Evolutionary conservation across 2,113 vertebrate genomes (phyloP).

Genomic region (Actenoides lindsayi): DNA sequence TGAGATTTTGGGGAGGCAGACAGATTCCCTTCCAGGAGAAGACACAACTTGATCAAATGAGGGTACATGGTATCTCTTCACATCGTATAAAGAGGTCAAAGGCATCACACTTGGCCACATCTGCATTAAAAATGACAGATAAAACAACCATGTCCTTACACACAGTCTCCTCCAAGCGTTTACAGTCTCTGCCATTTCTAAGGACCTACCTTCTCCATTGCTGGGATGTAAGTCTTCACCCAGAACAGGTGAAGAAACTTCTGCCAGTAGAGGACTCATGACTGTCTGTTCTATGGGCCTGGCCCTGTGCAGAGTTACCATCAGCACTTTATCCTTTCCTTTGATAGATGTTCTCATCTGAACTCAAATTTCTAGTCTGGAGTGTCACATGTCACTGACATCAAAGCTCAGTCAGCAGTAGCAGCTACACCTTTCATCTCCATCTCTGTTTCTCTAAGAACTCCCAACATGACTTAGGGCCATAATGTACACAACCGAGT

Average conservation of each 20-base stretch:
- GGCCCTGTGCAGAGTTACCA: background rate
- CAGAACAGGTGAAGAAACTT: background rate
- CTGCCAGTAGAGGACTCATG: fast-evolving
- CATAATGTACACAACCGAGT: fast-evolving
- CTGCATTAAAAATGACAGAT: background rate
- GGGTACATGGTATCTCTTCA: background rate
- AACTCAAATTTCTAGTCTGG: background rate
- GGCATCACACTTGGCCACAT: background rate
- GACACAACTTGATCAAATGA: background rate
- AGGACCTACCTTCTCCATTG: background rate
- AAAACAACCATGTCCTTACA: background rate
- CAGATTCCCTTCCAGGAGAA: background rate
- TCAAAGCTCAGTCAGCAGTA: background rate
- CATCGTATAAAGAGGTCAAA: background rate
- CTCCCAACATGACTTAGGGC: background rate
- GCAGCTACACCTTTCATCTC: background rate
- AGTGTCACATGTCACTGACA: background rate
- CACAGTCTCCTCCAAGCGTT: background rate
- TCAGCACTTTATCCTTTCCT: background rate
- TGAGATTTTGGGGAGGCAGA: background rate
- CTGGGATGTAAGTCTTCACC: background rate
- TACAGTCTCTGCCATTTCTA: background rate
- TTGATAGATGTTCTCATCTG: background rate
- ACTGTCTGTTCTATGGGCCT: background rate
- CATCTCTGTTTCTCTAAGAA: background rate